These are phyloP conservation scores for Epistrophella euchroma DNA, from an alignment of 2,888 invertebrate genomes.

Conservation along the genomic window DNA sequence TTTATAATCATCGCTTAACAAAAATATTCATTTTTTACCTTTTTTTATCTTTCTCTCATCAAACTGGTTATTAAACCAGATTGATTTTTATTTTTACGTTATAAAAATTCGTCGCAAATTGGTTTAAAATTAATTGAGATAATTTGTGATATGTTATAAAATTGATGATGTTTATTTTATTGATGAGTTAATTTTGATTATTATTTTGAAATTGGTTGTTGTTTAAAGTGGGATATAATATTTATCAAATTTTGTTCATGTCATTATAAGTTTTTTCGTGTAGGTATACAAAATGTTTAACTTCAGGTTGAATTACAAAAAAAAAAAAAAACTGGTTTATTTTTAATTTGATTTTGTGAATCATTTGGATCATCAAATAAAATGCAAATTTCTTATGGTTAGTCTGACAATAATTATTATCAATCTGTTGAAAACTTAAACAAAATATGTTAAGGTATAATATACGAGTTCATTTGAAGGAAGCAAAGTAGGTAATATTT, in stretches of 20 bases:
- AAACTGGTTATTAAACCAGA: slow-evolving; percentile 20
- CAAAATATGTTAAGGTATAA: too few relatives aligned
- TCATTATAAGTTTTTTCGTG: background rate
- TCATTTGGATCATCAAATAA: too few relatives aligned
- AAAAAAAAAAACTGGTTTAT: too few relatives aligned
- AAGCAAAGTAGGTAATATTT: too few relatives aligned
- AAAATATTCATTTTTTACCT: background rate
- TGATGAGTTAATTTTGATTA: slow-evolving; percentile 12
- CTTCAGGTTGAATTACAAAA: too few relatives aligned
- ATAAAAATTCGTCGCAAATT: background rate
- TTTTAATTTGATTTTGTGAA: too few relatives aligned
- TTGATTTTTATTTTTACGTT: background rate
- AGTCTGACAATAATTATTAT: too few relatives aligned
- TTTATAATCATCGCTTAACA: slow-evolving; percentile 3
- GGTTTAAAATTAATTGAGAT: slow-evolving; percentile 34
- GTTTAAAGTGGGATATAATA: background rate
- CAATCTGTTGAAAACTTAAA: too few relatives aligned
- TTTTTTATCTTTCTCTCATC: background rate
- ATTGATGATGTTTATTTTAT: slow-evolving; percentile 24
- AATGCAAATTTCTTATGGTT: too few relatives aligned
- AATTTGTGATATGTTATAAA: slow-evolving; percentile 10
- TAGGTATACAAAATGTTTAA: background rate
- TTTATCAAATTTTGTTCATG: background rate
- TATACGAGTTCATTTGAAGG: too few relatives aligned
- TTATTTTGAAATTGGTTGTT: background rate